These are phyloP conservation scores for Ichneumoninae sp. DNA, from an alignment of 2,888 invertebrate genomes.

Conservation along the genomic window DNA sequence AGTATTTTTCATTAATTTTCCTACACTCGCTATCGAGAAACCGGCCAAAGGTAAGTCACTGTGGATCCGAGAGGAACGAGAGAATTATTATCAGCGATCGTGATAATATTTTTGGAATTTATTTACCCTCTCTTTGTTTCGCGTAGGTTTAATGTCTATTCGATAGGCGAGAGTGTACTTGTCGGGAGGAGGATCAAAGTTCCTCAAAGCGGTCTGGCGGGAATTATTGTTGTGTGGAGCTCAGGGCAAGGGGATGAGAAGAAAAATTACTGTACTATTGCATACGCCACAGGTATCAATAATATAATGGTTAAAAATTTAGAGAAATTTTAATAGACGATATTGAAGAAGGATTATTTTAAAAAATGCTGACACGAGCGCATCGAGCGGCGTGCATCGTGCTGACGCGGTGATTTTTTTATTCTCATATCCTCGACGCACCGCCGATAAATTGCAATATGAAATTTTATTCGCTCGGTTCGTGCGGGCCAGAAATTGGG, in stretches of 20 bases:
- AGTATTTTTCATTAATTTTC: neutral
- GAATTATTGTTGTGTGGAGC: neutral
- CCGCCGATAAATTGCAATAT: neutral
- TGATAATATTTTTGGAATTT: slow-evolving; percentile 9
- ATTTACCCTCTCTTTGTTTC: neutral
- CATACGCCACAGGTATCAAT: neutral
- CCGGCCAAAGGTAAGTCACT: neutral
- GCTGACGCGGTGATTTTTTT: neutral
- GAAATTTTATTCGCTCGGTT: neutral
- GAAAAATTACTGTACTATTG: neutral
- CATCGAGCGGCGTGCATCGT: neutral
- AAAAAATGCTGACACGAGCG: neutral
- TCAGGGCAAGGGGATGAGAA: neutral
- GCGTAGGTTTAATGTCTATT: slow-evolving; percentile 25
- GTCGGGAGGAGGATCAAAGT: slow-evolving; percentile 50
- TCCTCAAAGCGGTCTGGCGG: neutral
- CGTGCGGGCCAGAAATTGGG: neutral
- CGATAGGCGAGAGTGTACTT: slow-evolving; percentile 4
- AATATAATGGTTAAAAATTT: neutral
- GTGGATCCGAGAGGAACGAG: neutral
- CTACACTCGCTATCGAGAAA: neutral
- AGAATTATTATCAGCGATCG: slow-evolving; percentile 27
- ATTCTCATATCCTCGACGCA: neutral
- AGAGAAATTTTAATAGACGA: neutral
- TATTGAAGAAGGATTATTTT: neutral